phyloP scores from a whole-genome alignment of 2,888 invertebrate genomes.

The Arge pagana region DNA sequence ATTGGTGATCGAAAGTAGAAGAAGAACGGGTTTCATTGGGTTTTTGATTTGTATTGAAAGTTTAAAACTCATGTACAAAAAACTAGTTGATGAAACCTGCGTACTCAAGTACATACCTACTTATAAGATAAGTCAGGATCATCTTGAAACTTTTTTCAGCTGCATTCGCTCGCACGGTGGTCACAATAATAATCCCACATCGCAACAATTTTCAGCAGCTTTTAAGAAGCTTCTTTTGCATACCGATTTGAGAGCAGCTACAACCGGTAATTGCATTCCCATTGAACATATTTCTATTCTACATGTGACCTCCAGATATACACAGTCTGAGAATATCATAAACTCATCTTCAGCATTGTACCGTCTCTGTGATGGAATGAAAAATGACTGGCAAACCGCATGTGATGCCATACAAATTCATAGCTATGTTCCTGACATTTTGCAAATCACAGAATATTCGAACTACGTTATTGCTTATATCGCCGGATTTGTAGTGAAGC shows the following conservation, averaged over 20 bases:
- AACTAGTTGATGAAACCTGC: neutral
- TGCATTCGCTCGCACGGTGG: slow-evolving; percentile 21
- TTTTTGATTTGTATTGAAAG: slow-evolving; percentile 18
- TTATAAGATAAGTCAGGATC: slow-evolving; percentile 26
- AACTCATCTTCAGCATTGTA: neutral
- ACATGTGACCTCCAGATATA: slow-evolving; percentile 10
- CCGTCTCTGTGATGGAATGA: no score
- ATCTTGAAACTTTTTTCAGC: slow-evolving; percentile 25
- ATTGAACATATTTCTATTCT: slow-evolving; percentile 31
- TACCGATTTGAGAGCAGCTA: slow-evolving; percentile 15
- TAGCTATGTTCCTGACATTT: neutral
- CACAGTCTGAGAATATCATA: slow-evolving; percentile 7
- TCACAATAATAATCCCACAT: slow-evolving; percentile 26
- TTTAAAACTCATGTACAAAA: slow-evolving; percentile 8
- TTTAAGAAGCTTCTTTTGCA: slow-evolving; percentile 21
- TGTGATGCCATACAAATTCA: neutral
- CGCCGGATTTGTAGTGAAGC: slow-evolving; percentile 5
- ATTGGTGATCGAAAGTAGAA: neutral
- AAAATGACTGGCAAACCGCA: no score
- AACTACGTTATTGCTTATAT: slow-evolving; percentile 2
- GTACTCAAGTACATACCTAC: slow-evolving; percentile 20
- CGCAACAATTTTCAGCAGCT: slow-evolving; percentile 21
- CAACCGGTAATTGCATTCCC: slow-evolving; percentile 29
- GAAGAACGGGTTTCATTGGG: slow-evolving; percentile 25
- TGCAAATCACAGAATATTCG: neutral